A percentile compares a stretch with the other conserved stretches of the same genome.
These are phyloP conservation scores for Onthophagus taurus DNA, from an alignment of 1,140 invertebrate species.

Conservation along the genomic window DNA sequence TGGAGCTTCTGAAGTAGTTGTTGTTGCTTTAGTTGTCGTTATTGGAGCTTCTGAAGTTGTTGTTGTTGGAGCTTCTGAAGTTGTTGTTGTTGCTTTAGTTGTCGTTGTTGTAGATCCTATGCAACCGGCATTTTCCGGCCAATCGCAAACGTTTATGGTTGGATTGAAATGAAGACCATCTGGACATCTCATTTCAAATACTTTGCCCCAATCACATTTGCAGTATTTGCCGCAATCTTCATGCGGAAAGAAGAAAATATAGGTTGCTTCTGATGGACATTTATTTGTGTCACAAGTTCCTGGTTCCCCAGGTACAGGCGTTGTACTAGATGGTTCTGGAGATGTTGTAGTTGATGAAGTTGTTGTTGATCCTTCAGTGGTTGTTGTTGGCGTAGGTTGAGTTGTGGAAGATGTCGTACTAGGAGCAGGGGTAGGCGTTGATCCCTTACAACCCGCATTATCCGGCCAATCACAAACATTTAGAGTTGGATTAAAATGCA, in stretches of 20 bases:
- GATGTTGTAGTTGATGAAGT: not conserved
- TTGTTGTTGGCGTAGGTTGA: conserved; percentile 3
- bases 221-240: conserved; percentile 2
- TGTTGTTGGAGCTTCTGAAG: not conserved
- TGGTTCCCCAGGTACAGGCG: too few species aligned
- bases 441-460: conserved; percentile 28
- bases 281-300: too few species aligned
- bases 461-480: conserved; percentile 35
- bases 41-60: not conserved
- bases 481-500: conserved; percentile 33
- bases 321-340: not conserved
- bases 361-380: conserved; percentile 3
- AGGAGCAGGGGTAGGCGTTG: not conserved
- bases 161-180: conserved; percentile 3
- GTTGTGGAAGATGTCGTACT: too few species aligned
- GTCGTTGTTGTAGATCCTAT: not conserved
- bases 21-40: not conserved
- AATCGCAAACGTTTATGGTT: conserved; percentile 8
- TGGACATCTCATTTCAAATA: not conserved
- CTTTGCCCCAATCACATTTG: not conserved
- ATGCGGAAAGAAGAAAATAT: conserved; percentile 1
- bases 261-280: too few species aligned
- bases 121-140: not conserved
- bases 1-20: too few species aligned
- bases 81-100: not conserved